A percentile compares a stretch with the other conserved stretches of the same genome.
These are phyloP conservation scores for Maniola jurtina DNA, from an alignment of 1,140 invertebrate species.

Conservation along the genomic window DNA sequence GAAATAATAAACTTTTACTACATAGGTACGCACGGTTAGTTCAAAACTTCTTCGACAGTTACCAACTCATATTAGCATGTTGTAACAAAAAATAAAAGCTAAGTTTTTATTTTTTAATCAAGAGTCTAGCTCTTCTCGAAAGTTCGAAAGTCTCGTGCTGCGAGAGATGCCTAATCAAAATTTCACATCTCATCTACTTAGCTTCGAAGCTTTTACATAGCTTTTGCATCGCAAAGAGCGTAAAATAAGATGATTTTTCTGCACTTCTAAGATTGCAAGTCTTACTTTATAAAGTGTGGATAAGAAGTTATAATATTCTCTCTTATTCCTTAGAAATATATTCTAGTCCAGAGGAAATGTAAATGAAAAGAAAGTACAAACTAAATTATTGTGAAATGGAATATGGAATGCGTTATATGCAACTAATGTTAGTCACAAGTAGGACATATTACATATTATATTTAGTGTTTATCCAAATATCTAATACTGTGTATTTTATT, in stretches of 20 bases:
- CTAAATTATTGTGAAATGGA: too few species aligned
- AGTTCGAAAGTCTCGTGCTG: conserved; percentile 2
- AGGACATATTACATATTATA: too few species aligned
- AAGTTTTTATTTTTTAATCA: conserved; percentile 11
- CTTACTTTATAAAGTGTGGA: background rate
- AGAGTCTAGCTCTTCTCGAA: background rate
- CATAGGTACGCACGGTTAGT: background rate
- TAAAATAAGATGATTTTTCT: conserved; percentile 13
- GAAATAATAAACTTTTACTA: background rate
- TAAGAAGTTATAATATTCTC: background rate
- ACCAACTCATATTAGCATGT: conserved; percentile 11
- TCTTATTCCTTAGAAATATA: background rate
- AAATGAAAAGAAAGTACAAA: background rate
- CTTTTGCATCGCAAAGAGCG: conserved; percentile 11
- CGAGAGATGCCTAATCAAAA: conserved; percentile 16
- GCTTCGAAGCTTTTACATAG: conserved; percentile 9
- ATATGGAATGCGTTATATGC: too few species aligned
- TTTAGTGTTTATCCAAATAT: too few species aligned
- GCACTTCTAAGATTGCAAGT: conserved; percentile 10
- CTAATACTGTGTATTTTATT: too few species aligned
- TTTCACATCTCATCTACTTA: conserved; percentile 18
- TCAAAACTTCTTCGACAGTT: background rate
- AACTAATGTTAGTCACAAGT: too few species aligned
- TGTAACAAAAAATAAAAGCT: conserved; percentile 4
- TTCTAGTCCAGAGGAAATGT: background rate